Evolutionary conservation across 2,113 vertebrate species (phyloP), one percentile per base, ranked within the genome.

Genomic region (Boleophthalmus pectinirostris): DNA sequence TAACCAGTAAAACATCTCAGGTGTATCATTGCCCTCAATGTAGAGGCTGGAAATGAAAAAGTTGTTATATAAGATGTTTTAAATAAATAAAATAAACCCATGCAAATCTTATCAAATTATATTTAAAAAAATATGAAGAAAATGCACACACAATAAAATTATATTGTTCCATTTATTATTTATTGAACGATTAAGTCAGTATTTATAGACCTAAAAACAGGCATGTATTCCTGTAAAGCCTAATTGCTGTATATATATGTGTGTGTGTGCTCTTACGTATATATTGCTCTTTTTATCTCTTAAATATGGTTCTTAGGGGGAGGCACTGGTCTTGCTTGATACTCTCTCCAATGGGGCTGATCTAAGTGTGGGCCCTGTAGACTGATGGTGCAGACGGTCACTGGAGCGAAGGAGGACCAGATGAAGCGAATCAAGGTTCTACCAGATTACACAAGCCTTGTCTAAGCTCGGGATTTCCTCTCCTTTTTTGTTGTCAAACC

Each of bases 401-500:
- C 79, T 79, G 65, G 82, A 86, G 83, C 75, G 75, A 77, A 79
- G 81, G 64, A 70, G 82, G 86, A 89, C 82, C 82, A 91, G 85
- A 91, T 73, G 77, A 51, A 65, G 65, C 74, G 78, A 80, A 73
- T 76, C 61, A n/a, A 43, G 82, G 80, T 82, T 83, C 84, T 83
- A 73, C 85, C 84, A 81, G 81, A 91, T 92, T 82, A 88, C 84
- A 86, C 78, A 76, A 72, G 74, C 78, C 84, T 87, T 83, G 85
- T 84, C 80, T 87, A 82, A 89, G 87, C 85, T 86, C 83, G 72
- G 89, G 89, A 90, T 92, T 91, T 88, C 75, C 77, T 83, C 68
- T 61, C 68, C 86, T 86, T 89, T 58, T 61, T 88, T 89, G 82
- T 86, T 82, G 86, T 86, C 69, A 80, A 89, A 85, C 87, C 83